Percentiles rank a stretch among this genome's conserved stretches.
phyloP scores from a whole-genome alignment of 1,140 invertebrate genomes.

The Drosophila arizonae region DNA sequence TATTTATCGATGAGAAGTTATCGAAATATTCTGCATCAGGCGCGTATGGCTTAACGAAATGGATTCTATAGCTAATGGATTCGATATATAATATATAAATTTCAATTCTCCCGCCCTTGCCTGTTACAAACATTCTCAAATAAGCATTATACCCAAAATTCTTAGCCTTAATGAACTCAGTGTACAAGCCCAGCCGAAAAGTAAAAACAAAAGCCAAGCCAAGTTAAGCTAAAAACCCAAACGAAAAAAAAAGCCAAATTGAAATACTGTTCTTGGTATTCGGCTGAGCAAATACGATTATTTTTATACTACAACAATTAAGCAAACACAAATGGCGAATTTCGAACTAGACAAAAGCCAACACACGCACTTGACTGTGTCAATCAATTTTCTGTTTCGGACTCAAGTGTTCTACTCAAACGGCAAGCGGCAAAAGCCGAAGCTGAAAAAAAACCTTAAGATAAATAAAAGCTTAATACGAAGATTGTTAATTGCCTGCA shows the following conservation, averaged over 20 bases:
- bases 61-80: no score
- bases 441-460: not conserved
- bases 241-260: conserved; percentile 1
- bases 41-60: no score
- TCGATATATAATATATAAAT: no score
- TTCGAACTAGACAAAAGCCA: conserved; percentile 18
- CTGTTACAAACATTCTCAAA: no score
- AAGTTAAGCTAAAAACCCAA: conserved; percentile 13
- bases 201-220: conserved; percentile 5
- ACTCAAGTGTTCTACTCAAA: conserved; percentile 28
- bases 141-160: no score
- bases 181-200: no score
- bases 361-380: conserved; percentile 63
- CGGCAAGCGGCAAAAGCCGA: not conserved
- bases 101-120: no score
- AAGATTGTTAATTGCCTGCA: conserved; percentile 62
- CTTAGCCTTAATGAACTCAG: no score
- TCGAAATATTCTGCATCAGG: no score
- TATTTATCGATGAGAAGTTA: no score
- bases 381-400: conserved; percentile 52
- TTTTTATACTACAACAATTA: conserved; percentile 55
- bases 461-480: conserved; percentile 21
- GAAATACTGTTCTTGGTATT: conserved; percentile 56
- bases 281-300: conserved; percentile 30
- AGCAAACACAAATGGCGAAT: conserved; percentile 65